Evolutionary conservation across 2,888 invertebrate species (phyloP), one percentile per base, ranked within the genome.

Genomic region (Xestia sexstrigata): DNA sequence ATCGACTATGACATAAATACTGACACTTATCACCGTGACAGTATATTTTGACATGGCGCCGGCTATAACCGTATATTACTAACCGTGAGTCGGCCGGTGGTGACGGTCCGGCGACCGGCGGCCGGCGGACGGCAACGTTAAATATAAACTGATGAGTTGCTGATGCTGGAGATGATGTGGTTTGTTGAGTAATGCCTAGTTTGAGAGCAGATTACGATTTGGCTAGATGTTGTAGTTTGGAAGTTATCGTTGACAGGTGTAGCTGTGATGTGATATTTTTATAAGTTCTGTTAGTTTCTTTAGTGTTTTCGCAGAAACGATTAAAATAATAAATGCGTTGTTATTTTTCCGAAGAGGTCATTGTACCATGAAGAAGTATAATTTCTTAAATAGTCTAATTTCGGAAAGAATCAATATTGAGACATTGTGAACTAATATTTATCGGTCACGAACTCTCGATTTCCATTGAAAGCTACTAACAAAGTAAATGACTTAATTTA

Each of bases 31-130:
- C 78, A 81, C 85, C 74, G 84, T 84, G 80, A 82, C 87, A 84
- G 79, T 67, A 76, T 77, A 80, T 83, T 86, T 85, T 83, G 88
- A 82, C 85, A 79, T 87, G 88, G 88, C 88, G 88, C 88, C 88
- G 81, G 73, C 80, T 71, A 78, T 84, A 76, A 83, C 81, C 65
- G 88, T 82, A 70, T 82, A 83, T 86, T 83, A 77, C 79, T 70
- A 83, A 74, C 73, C 75, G 84, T 86, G 87, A 81, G 82, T 84
- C 86, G 88, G 68, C 74, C 86, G 88, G 68, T 71, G 77, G 73
- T 77, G 81, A 71, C 78, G 82, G 79, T 58, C 73, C 82, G 78
- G 72, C 80, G 81, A 62, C 69, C 70, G 81, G 65, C 81, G 82
- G 82, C 52, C 67, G 80, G 55, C 81, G 49, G 70, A 60, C 85